Conservation (phyloP, 2,888 invertebrate genomes). For the Leptinotarsa tumamoca region DNA sequence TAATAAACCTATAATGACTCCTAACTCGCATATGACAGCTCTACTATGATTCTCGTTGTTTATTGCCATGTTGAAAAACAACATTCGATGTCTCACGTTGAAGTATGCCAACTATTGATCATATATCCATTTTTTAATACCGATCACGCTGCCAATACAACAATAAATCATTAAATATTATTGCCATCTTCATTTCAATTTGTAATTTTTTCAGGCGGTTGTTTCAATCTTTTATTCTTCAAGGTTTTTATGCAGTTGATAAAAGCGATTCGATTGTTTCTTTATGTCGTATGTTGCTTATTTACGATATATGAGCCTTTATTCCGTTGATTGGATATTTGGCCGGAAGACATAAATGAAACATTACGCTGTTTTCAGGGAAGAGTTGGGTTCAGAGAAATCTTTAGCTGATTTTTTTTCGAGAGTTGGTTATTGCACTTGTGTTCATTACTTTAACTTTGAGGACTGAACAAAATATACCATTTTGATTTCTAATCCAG, state of each 20-base stretch:
- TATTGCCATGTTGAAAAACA: constrained; percentile 59
- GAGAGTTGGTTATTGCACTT: too few species aligned
- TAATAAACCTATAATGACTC: constrained; percentile 50
- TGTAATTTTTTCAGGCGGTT: constrained; percentile 38
- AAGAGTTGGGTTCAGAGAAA: constrained; percentile 2
- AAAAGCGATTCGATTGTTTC: constrained; percentile 34
- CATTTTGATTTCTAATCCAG: too few species aligned
- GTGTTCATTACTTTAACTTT: too few species aligned
- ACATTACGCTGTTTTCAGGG: constrained; percentile 4
- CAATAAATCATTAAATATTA: constrained; percentile 53
- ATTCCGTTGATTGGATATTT: constrained; percentile 20
- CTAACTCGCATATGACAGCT: constrained; percentile 53
- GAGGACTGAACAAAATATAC: too few species aligned
- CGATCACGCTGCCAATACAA: constrained; percentile 43
- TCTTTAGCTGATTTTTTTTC: not conserved
- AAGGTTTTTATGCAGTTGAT: constrained; percentile 14
- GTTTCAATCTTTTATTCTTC: constrained; percentile 25
- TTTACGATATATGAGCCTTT: constrained; percentile 16
- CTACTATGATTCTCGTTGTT: constrained; percentile 61
- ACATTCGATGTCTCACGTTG: constrained; percentile 62
- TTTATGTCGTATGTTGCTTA: constrained; percentile 22
- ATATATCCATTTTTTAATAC: constrained; percentile 59
- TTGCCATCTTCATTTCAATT: constrained; percentile 43
- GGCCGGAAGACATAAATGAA: constrained; percentile 15
- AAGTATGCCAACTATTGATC: constrained; percentile 63